These are phyloP conservation scores for Criorhina ranunculi DNA, from an alignment of 2,888 invertebrate genomes.

Conservation along the genomic window DNA sequence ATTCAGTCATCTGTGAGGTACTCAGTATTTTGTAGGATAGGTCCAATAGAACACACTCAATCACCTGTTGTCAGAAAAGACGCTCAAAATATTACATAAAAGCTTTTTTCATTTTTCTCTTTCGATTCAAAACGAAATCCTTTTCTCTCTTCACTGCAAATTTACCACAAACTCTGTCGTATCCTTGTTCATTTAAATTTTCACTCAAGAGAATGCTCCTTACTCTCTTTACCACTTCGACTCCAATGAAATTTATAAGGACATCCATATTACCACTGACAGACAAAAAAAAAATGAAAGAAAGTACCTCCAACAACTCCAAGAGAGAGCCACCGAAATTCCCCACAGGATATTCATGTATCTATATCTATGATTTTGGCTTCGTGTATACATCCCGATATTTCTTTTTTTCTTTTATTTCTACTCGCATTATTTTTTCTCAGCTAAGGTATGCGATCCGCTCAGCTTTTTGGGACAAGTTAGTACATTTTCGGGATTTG, in stretches of 20 bases:
- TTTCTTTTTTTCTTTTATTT: constrained; percentile 18
- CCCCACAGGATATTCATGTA: constrained; percentile 60
- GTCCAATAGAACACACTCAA: no score
- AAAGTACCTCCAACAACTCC: constrained; percentile 20
- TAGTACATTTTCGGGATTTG: constrained; percentile 85
- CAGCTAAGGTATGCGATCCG: constrained; percentile 74
- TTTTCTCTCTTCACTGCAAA: constrained; percentile 59
- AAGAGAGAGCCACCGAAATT: constrained; percentile 44
- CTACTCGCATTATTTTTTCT: constrained; percentile 66
- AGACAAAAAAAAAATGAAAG: constrained; percentile 8
- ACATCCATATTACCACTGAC: constrained; percentile 18
- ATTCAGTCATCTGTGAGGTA: no score
- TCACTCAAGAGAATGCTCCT: constrained; percentile 45
- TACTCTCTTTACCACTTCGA: background rate
- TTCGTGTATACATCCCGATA: no score
- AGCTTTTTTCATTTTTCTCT: constrained; percentile 6
- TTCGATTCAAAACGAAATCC: background rate
- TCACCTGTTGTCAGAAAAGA: constrained; percentile 64
- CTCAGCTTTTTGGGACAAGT: constrained; percentile 83
- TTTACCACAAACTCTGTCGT: background rate
- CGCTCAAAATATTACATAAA: background rate
- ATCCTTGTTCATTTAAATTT: background rate
- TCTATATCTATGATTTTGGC: constrained; percentile 39
- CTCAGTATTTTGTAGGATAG: no score
- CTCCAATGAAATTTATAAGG: constrained; percentile 15